phyloP scores from a whole-genome alignment of 2,888 invertebrate species.

The Hydropsyche betteni region DNA sequence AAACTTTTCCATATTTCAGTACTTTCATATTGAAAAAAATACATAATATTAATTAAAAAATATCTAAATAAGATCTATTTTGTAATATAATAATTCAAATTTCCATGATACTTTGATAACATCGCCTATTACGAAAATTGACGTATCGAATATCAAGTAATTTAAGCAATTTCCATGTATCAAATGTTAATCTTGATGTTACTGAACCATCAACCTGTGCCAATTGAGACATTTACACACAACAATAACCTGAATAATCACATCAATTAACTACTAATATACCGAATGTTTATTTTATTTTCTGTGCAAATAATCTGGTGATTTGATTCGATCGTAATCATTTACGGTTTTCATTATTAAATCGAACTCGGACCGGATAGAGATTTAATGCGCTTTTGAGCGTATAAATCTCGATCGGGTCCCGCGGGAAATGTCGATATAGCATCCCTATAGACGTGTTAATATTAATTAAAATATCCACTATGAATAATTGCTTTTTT shows the following conservation, averaged over 20 bases:
- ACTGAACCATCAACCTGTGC: too few species aligned
- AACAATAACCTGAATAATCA: too few species aligned
- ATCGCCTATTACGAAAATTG: too few species aligned
- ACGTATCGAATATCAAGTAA: too few species aligned
- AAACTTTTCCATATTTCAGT: background rate
- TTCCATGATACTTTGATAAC: too few species aligned
- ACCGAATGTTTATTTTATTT: background rate
- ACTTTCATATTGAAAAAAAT: background rate
- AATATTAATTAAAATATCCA: too few species aligned
- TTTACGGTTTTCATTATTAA: conserved; percentile 13
- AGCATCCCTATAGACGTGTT: too few species aligned
- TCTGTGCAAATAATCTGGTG: background rate
- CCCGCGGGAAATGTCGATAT: background rate
- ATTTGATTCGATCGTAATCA: background rate
- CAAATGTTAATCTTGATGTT: too few species aligned
- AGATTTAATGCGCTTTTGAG: conserved; percentile 5
- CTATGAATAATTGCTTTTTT: too few species aligned
- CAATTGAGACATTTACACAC: too few species aligned
- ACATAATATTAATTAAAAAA: conserved; percentile 6
- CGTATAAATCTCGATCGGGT: background rate
- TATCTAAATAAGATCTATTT: background rate
- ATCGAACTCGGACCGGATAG: background rate
- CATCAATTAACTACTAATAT: too few species aligned
- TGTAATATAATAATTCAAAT: background rate
- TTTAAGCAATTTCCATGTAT: too few species aligned